Conservation (phyloP, 2,797 vertebrate genomes). For the Tapirus indicus region DNA sequence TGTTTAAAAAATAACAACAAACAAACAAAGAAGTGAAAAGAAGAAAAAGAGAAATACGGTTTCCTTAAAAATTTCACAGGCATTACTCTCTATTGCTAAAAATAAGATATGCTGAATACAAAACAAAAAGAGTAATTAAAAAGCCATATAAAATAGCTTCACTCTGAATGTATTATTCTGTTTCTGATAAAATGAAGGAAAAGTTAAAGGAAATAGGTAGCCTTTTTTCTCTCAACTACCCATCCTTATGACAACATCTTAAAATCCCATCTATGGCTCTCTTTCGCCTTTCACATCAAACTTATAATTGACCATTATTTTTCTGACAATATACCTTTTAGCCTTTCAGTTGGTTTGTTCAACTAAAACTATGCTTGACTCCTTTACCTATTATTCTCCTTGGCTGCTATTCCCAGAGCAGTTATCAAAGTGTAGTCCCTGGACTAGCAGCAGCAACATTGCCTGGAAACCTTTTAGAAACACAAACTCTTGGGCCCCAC, state of each 20-base stretch:
- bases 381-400: background rate
- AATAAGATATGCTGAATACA: constrained; percentile 64
- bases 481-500: background rate
- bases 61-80: constrained; percentile 57
- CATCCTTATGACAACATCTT: background rate
- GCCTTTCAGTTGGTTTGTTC: background rate
- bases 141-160: constrained; percentile 58
- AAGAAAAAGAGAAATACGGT: background rate
- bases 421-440: background rate
- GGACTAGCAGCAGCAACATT: background rate
- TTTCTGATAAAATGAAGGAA: constrained; percentile 13
- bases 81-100: constrained; percentile 48
- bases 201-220: background rate
- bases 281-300: background rate
- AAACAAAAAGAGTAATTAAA: constrained; percentile 70
- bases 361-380: background rate
- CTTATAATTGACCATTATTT: background rate
- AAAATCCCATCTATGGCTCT: background rate
- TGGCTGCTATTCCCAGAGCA: background rate
- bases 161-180: constrained; percentile 54
- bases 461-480: background rate
- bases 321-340: constrained; percentile 6
- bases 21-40: background rate
- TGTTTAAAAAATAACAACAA: constrained; percentile 4
- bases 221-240: background rate